These are phyloP conservation scores for Pluvialis apricaria DNA, from an alignment of 2,113 vertebrate species.

Conservation along the genomic window DNA sequence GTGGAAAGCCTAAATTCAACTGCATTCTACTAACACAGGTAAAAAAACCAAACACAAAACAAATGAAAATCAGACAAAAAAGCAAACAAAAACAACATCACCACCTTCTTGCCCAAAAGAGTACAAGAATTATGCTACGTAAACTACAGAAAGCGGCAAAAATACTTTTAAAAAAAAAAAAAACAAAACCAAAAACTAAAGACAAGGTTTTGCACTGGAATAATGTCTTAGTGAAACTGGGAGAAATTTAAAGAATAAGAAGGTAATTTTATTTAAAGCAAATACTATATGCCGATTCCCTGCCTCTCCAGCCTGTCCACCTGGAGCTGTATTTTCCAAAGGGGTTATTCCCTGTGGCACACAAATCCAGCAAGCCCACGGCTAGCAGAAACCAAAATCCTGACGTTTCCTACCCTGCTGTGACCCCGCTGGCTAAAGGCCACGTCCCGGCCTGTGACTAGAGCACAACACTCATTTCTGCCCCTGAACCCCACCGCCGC, in stretches of 20 bases:
- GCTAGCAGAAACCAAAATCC: background rate
- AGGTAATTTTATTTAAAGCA: background rate
- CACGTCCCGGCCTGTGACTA: background rate
- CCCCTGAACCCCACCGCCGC: rapidly evolving
- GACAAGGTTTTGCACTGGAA: background rate
- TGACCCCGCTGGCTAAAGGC: background rate
- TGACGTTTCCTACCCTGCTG: background rate
- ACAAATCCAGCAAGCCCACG: background rate
- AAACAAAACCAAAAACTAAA: too few relatives aligned
- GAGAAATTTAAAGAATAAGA: background rate
- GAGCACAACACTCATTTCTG: background rate
- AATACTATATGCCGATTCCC: too few relatives aligned
- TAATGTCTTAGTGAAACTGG: background rate
- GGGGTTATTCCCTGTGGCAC: background rate
- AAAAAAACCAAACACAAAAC: background rate
- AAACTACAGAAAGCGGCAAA: background rate
- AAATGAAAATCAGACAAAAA: background rate
- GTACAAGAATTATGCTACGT: background rate
- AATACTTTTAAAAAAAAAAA: background rate
- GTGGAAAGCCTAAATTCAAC: background rate
- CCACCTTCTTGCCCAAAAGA: background rate
- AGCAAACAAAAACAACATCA: background rate
- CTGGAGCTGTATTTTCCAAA: background rate
- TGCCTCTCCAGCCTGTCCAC: background rate
- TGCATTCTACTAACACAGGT: background rate